Evolutionary conservation across 2,888 invertebrate genomes (phyloP).

Genomic region (Crematogaster levior): DNA sequence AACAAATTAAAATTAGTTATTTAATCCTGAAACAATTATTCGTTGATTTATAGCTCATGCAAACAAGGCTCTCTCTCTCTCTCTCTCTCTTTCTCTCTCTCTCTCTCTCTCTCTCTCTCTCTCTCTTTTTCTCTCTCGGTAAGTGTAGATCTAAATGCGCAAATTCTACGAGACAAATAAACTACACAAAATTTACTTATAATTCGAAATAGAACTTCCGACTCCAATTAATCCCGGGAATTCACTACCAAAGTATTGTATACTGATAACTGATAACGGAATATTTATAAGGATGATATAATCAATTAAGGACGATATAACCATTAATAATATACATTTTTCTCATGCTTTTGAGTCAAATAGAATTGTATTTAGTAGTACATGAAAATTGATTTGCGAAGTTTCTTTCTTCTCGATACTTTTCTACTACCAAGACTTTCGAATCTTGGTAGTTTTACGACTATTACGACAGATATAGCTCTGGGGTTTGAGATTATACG

Average conservation of each 20-base stretch:
- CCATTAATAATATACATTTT: background rate
- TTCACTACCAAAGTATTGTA: background rate
- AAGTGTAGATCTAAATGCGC: too few relatives aligned
- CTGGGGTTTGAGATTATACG: constrained; percentile 80
- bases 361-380: background rate
- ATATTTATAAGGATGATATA: too few relatives aligned
- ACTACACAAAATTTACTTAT: background rate
- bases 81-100: too few relatives aligned
- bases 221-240: background rate
- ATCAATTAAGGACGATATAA: too few relatives aligned
- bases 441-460: constrained; percentile 57
- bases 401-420: background rate
- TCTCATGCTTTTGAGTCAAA: background rate
- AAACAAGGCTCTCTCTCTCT: too few relatives aligned
- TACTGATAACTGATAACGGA: background rate
- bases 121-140: too few relatives aligned
- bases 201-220: background rate
- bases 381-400: background rate
- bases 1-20: background rate
- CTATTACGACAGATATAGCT: constrained; percentile 65
- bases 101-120: too few relatives aligned
- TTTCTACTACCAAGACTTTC: constrained; percentile 10
- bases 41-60: background rate
- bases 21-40: background rate
- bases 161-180: background rate